A percentile compares a stretch with the other conserved stretches of the same genome.
These are phyloP conservation scores for Oceanodroma tethys DNA, from an alignment of 2,113 vertebrate genomes.

Conservation along the genomic window DNA sequence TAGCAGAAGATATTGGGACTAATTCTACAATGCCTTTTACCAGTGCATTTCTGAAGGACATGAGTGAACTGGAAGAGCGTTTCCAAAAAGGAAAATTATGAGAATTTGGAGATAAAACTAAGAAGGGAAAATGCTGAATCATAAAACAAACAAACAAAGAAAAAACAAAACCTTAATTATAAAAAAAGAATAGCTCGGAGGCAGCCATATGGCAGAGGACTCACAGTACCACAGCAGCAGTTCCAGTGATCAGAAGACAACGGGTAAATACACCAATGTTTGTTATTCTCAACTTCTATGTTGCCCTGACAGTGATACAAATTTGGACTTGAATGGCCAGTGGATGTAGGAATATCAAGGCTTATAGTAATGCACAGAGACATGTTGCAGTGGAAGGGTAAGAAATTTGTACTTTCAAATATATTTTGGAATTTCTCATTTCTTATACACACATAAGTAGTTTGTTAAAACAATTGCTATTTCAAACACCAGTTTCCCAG, in stretches of 20 bases:
- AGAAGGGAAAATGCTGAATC: neutral
- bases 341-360: neutral
- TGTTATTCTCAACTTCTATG: neutral
- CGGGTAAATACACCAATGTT: neutral
- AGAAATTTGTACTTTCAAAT: neutral
- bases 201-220: neutral
- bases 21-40: neutral
- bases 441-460: fast-evolving
- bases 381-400: neutral
- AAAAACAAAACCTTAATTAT: neutral
- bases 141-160: neutral
- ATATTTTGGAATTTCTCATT: neutral
- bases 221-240: neutral
- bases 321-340: neutral
- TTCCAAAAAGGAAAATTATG: neutral
- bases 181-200: neutral
- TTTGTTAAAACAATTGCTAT: neutral
- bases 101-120: neutral
- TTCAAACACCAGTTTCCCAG: neutral
- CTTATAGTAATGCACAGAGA: neutral
- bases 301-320: neutral
- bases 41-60: neutral
- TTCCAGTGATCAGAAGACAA: neutral
- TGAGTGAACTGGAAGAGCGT: neutral
- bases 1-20: neutral